Percentiles rank a stretch among this genome's conserved stretches.
These are phyloP conservation scores for Apostichopus parvimensis DNA, from an alignment of 35 echinoderm and acorn worm species.

Conservation along the genomic window DNA sequence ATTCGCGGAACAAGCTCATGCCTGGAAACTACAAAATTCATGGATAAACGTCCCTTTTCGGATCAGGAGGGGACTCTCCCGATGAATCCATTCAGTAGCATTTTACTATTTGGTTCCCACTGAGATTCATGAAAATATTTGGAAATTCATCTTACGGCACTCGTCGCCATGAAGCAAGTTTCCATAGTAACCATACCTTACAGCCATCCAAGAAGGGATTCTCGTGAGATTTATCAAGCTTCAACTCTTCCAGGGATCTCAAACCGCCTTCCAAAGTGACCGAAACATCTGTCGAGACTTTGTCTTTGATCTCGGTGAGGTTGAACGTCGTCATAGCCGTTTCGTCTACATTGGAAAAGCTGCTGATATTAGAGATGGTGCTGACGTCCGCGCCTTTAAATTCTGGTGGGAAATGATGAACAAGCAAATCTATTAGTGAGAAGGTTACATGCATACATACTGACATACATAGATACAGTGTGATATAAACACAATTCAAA, in stretches of 20 bases:
- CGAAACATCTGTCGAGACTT: neutral
- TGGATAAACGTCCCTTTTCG: too few species aligned
- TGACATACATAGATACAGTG: neutral
- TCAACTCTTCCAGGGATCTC: constrained; percentile 59
- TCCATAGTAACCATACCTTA: constrained; percentile 60
- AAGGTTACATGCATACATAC: neutral
- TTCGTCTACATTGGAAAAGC: constrained; percentile 63
- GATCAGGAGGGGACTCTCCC: too few species aligned
- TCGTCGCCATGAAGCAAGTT: neutral
- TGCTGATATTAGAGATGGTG: constrained; percentile 73
- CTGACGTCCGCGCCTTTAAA: constrained; percentile 45
- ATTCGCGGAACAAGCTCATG: too few species aligned
- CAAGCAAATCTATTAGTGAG: neutral
- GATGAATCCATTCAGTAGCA: too few species aligned
- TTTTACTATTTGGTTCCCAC: too few species aligned
- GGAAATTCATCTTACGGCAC: too few species aligned
- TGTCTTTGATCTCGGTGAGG: constrained; percentile 16
- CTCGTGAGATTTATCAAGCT: constrained; percentile 43
- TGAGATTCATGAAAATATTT: too few species aligned
- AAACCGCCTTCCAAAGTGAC: constrained; percentile 25
- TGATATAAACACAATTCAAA: neutral
- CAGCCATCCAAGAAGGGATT: constrained; percentile 93
- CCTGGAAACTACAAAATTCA: too few species aligned
- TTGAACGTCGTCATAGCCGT: constrained; percentile 71
- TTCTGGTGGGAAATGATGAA: neutral